Percentiles rank a stretch among this genome's conserved stretches.
These are phyloP conservation scores for Peribatodes rhomboidaria DNA, from an alignment of 2,888 invertebrate species.

Conservation along the genomic window DNA sequence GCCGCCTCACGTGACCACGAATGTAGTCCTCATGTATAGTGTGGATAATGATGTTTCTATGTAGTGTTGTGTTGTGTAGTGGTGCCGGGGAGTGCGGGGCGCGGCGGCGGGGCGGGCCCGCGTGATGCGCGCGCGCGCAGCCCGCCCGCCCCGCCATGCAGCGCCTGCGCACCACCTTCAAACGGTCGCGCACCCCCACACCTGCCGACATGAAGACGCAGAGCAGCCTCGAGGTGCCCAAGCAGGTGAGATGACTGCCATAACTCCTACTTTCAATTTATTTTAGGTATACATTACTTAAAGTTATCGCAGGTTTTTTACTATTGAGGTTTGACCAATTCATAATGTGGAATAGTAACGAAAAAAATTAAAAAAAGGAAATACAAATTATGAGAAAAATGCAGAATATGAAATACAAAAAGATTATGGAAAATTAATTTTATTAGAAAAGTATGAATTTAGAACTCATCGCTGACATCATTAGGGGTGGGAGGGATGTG, in stretches of 20 bases:
- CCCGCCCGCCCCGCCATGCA: constrained; percentile 88
- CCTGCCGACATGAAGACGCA: constrained; percentile 97
- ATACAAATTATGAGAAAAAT: too few relatives aligned
- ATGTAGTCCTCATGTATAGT: background rate
- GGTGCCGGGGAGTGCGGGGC: constrained; percentile 51
- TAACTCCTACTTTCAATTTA: background rate
- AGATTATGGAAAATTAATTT: too few relatives aligned
- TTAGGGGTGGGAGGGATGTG: too few relatives aligned
- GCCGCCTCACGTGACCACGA: background rate
- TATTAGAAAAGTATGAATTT: too few relatives aligned
- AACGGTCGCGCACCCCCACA: constrained; percentile 94
- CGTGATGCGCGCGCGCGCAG: constrained; percentile 78
- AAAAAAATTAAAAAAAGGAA: too few relatives aligned
- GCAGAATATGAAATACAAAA: too few relatives aligned
- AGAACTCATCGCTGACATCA: too few relatives aligned
- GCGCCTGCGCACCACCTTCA: constrained; percentile 94
- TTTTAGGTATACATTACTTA: too few relatives aligned
- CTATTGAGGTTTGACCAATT: too few relatives aligned
- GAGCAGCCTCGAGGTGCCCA: constrained; percentile 96
- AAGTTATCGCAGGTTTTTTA: too few relatives aligned
- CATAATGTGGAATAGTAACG: too few relatives aligned
- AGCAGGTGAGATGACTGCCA: constrained; percentile 85
- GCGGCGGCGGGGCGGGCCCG: constrained; percentile 78
- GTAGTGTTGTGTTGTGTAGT: constrained; percentile 22
- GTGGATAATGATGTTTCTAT: background rate